A percentile compares a stretch with the other conserved stretches of the same genome.
Evolutionary conservation across 2,888 invertebrate species (phyloP).

Genomic region (Bombylius major): DNA sequence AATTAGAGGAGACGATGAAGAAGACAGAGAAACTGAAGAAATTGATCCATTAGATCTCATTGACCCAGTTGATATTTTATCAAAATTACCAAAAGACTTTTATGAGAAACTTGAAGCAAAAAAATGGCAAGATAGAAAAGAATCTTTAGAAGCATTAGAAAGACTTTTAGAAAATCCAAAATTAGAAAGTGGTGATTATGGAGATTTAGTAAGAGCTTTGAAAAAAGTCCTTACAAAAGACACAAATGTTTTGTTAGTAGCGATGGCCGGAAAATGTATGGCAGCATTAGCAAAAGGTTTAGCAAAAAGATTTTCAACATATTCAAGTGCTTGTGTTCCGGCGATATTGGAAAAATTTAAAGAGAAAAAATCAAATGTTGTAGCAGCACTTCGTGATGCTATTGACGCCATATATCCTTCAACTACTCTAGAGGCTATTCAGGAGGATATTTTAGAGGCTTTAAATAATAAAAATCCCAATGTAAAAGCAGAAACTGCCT

Average conservation of each 20-base stretch:
- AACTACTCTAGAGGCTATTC: conserved; percentile 69
- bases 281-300: conserved; percentile 73
- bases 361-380: conserved; percentile 89
- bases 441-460: conserved; percentile 75
- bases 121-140: conserved; percentile 95
- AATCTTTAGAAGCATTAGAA: conserved; percentile 74
- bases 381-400: conserved; percentile 73
- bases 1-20: conserved; percentile 41
- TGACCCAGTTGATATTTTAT: conserved; percentile 84
- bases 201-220: conserved; percentile 71
- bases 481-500: conserved; percentile 75
- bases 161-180: conserved; percentile 67
- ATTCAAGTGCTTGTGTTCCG: conserved; percentile 63
- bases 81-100: conserved; percentile 89
- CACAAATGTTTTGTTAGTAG: conserved; percentile 85
- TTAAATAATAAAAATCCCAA: conserved; percentile 85
- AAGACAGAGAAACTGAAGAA: conserved; percentile 39
- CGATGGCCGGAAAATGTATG: conserved; percentile 72
- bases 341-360: conserved; percentile 90
- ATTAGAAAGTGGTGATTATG: conserved; percentile 85
- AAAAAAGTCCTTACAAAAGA: conserved; percentile 91
- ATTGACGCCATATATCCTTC: conserved; percentile 76
- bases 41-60: conserved; percentile 85
- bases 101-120: conserved; percentile 88
- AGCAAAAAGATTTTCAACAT: conserved; percentile 74